Evolutionary conservation across 2,888 invertebrate genomes (phyloP).

Genomic region (Theretra japonica): DNA sequence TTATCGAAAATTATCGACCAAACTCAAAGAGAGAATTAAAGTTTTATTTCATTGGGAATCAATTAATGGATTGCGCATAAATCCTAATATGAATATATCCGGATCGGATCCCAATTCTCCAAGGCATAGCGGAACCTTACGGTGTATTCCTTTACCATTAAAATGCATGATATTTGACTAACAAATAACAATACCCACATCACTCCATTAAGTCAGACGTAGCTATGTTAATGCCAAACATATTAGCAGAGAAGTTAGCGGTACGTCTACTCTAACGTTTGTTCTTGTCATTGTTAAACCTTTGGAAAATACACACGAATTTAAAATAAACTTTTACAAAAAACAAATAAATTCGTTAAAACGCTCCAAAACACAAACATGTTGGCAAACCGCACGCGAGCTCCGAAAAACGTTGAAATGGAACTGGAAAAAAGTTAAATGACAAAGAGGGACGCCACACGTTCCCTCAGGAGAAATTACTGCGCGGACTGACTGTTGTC

Average conservation of each 20-base stretch:
- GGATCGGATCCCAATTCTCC: too few relatives aligned
- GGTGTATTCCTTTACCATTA: too few relatives aligned
- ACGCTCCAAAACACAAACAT: constrained; percentile 9
- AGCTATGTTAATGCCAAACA: neutral
- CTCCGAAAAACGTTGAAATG: constrained; percentile 12
- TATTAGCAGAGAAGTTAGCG: neutral
- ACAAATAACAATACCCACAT: too few relatives aligned
- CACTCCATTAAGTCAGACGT: neutral
- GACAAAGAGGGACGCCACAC: constrained; percentile 4
- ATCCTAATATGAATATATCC: too few relatives aligned
- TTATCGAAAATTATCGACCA: too few relatives aligned
- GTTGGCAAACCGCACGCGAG: constrained; percentile 9
- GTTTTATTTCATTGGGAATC: too few relatives aligned
- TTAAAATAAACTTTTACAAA: constrained; percentile 11
- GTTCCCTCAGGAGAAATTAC: neutral
- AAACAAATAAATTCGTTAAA: constrained; percentile 22
- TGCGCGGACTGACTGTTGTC: neutral
- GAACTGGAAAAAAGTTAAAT: constrained; percentile 7
- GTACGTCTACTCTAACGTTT: neutral
- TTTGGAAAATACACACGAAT: neutral
- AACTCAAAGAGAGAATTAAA: too few relatives aligned
- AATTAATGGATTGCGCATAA: too few relatives aligned
- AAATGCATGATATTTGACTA: too few relatives aligned
- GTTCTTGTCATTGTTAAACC: neutral
- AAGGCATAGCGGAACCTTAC: too few relatives aligned